Conservation (phyloP, 2,113 vertebrate species). For the Trogon surrucura region DNA sequence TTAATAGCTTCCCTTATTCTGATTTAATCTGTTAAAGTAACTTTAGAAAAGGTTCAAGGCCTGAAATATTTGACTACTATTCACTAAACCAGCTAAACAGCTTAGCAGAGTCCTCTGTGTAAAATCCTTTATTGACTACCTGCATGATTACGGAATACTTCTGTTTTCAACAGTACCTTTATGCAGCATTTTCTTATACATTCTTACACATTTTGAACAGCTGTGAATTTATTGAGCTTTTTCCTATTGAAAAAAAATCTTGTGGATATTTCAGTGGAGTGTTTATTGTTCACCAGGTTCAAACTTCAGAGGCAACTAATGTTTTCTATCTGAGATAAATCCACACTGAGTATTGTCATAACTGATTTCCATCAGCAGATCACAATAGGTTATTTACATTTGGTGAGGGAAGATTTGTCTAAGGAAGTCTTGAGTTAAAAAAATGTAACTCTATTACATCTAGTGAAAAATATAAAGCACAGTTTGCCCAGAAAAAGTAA, state of each 20-base stretch:
- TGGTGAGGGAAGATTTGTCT: neutral
- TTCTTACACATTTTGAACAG: slow-evolving; percentile 35
- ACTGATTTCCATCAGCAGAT: neutral
- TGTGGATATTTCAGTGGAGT: slow-evolving; percentile 9
- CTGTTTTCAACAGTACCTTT: neutral
- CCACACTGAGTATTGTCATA: neutral
- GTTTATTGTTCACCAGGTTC: slow-evolving; percentile 37
- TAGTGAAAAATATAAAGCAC: neutral
- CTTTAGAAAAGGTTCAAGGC: slow-evolving; percentile 47
- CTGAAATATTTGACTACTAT: slow-evolving; percentile 42
- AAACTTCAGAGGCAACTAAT: neutral
- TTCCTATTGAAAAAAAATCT: slow-evolving; percentile 9
- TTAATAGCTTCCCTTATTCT: slow-evolving; percentile 54
- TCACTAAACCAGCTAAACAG: slow-evolving; percentile 35
- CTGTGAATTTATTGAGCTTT: slow-evolving; percentile 39
- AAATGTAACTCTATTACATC: neutral
- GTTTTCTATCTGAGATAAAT: neutral
- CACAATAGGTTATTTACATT: neutral
- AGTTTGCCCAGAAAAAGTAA: neutral
- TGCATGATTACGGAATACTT: neutral
- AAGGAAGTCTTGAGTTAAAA: neutral
- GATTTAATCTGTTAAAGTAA: slow-evolving; percentile 57
- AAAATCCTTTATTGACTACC: slow-evolving; percentile 21
- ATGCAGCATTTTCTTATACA: neutral
- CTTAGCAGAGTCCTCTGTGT: neutral